phyloP scores from a whole-genome alignment of 2,113 vertebrate genomes.

The Sylvietta virens region DNA sequence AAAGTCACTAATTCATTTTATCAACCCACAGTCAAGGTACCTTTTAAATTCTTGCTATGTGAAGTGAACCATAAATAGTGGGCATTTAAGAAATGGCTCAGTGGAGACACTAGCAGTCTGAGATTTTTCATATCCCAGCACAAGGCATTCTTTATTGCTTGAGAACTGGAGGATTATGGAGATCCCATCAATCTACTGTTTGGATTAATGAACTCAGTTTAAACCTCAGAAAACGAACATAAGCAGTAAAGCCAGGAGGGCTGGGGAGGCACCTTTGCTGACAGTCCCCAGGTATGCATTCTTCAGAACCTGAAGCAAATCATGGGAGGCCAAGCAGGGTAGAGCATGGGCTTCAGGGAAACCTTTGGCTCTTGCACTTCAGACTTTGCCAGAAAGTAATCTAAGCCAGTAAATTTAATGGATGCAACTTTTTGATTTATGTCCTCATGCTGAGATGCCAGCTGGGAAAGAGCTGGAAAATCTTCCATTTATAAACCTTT shows the following conservation, averaged over 20 bases:
- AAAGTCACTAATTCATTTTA: neutral
- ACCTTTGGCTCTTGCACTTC: neutral
- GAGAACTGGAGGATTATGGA: neutral
- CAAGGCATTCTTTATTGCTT: conserved; percentile 35
- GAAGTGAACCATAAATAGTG: conserved; percentile 9
- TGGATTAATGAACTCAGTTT: conserved; percentile 14
- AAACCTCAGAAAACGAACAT: neutral
- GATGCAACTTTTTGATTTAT: neutral
- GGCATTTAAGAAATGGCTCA: neutral
- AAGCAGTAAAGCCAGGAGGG: neutral
- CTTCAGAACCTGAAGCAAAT: neutral
- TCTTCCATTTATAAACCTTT: neutral
- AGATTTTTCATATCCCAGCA: neutral
- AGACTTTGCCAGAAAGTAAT: neutral
- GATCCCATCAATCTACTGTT: conserved; percentile 11
- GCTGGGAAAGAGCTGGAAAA: neutral
- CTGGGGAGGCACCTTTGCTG: neutral
- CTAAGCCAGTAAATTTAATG: neutral
- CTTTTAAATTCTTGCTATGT: neutral
- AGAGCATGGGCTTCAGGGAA: neutral
- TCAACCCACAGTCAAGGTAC: neutral
- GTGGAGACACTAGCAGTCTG: neutral
- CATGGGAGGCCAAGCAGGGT: neutral
- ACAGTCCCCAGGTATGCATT: neutral
- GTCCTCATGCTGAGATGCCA: neutral